Conservation (phyloP, 2,888 invertebrate genomes). For the Fissipunctia ypsillon region DNA sequence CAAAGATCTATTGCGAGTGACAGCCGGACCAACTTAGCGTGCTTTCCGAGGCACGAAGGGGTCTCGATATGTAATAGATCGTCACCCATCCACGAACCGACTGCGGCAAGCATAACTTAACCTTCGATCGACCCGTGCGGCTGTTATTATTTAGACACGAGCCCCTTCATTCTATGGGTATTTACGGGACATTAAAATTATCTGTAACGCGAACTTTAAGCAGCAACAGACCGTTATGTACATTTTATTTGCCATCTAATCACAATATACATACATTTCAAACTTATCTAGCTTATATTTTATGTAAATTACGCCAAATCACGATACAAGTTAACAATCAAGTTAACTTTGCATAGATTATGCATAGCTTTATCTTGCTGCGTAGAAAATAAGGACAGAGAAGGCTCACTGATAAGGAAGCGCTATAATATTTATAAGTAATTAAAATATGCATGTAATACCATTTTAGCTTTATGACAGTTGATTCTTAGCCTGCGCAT, state of each 20-base stretch:
- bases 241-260: conserved; percentile 32
- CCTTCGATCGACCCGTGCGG: too few relatives aligned
- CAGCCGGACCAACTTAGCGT: too few relatives aligned
- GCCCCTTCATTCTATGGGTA: too few relatives aligned
- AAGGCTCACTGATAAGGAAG: conserved; percentile 23
- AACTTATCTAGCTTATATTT: conserved; percentile 45
- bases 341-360: conserved; percentile 52
- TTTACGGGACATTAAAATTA: conserved; percentile 1
- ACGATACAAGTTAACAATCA: conserved; percentile 55
- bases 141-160: too few relatives aligned
- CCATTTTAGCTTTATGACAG: background rate
- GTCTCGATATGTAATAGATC: too few relatives aligned
- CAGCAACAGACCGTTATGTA: background rate
- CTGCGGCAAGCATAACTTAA: too few relatives aligned
- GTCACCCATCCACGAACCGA: too few relatives aligned
- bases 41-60: too few relatives aligned
- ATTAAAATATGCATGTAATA: background rate
- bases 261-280: conserved; percentile 38
- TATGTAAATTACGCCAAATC: conserved; percentile 59
- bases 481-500: background rate
- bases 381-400: background rate
- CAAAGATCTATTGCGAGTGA: too few relatives aligned
- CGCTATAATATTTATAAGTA: background rate
- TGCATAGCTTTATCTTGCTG: conserved; percentile 13
- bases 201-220: background rate